phyloP scores from a whole-genome alignment of 2,113 vertebrate species.

The Notarius lentiginosus region DNA sequence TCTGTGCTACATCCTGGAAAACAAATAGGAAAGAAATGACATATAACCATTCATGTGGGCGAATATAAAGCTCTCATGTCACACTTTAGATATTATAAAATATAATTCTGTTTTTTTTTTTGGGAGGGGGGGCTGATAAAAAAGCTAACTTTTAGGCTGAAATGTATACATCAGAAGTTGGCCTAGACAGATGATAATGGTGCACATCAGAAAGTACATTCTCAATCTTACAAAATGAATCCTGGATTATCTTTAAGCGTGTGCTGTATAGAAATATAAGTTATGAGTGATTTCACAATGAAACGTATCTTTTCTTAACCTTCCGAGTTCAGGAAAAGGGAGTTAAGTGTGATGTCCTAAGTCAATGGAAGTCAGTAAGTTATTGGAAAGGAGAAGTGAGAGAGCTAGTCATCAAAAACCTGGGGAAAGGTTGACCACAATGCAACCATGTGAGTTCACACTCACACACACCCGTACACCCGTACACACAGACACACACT shows the following conservation, averaged over 20 bases:
- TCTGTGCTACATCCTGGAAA: background rate
- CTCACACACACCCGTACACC: constrained; percentile 30
- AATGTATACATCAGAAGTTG: background rate
- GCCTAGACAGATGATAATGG: background rate
- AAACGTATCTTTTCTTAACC: background rate
- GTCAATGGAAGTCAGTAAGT: constrained; percentile 45
- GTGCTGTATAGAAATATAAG: background rate
- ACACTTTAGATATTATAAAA: background rate
- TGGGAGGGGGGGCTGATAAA: too few species aligned
- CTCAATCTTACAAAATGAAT: background rate
- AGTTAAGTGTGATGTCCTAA: constrained; percentile 27
- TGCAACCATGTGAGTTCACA: constrained; percentile 53
- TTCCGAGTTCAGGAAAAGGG: background rate
- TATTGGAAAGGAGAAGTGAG: constrained; percentile 59
- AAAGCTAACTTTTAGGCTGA: too few species aligned
- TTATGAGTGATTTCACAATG: background rate
- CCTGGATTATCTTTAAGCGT: background rate
- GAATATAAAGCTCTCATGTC: background rate
- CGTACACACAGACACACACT: constrained; percentile 35
- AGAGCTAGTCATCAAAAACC: constrained; percentile 53
- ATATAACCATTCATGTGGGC: background rate
- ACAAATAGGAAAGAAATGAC: background rate
- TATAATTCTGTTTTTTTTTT: background rate
- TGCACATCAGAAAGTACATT: background rate
- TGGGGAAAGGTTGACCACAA: constrained; percentile 57